These are phyloP conservation scores for Dicyrtoma fusca DNA, from an alignment of 2,888 invertebrate species.

Conservation along the genomic window DNA sequence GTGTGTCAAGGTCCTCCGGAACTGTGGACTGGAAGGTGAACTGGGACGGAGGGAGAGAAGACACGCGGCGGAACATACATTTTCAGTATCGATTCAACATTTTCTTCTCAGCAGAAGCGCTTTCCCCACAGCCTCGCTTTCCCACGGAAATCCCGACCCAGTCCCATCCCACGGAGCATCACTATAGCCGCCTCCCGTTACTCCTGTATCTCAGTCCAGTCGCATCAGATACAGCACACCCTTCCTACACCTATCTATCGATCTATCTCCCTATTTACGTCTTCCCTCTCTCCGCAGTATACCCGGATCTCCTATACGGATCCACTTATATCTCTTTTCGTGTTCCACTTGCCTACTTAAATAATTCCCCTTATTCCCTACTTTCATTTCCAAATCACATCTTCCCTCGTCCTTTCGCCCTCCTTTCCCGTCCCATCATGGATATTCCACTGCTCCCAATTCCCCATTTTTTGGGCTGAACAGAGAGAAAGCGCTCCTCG, in stretches of 20 bases:
- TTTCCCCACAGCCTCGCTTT: neutral
- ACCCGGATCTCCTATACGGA: neutral
- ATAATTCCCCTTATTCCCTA: neutral
- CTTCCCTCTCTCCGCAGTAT: conserved; percentile 5
- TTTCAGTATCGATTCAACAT: conserved; percentile 29
- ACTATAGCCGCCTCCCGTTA: too few species aligned
- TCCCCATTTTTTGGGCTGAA: too few species aligned
- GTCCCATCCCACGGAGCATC: neutral
- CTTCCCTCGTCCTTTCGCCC: conserved; percentile 9
- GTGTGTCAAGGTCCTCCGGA: conserved; percentile 32
- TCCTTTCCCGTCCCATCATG: neutral
- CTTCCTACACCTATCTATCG: conserved; percentile 5
- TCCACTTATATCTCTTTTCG: neutral
- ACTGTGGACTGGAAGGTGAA: too few species aligned
- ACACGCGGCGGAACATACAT: conserved; percentile 1
- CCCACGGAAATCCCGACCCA: neutral
- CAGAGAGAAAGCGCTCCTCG: too few species aligned
- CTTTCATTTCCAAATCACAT: neutral
- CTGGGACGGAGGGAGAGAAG: too few species aligned
- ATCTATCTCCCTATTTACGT: neutral
- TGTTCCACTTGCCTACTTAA: neutral
- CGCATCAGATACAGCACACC: too few species aligned
- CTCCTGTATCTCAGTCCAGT: neutral
- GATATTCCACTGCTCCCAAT: neutral
- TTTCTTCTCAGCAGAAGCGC: neutral